phyloP scores from a whole-genome alignment of 2,888 invertebrate species.

The Drosophila lacicola region DNA sequence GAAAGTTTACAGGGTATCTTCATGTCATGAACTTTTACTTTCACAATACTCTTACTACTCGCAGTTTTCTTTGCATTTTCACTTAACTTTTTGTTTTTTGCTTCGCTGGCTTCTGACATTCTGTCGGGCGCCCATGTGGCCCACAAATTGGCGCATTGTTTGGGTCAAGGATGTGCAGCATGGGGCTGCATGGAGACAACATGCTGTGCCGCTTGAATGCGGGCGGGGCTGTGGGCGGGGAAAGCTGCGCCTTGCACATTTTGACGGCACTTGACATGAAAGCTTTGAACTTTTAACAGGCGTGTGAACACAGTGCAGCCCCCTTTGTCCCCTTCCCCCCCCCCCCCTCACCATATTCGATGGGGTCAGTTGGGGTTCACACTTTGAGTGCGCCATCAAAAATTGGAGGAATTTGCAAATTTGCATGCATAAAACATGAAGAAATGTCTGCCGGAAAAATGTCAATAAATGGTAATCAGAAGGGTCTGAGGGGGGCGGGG shows the following conservation, averaged over 20 bases:
- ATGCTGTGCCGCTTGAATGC: conserved; percentile 32
- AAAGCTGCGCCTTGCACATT: conserved; percentile 20
- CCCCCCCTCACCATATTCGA: background rate
- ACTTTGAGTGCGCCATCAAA: conserved; percentile 29
- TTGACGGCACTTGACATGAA: conserved; percentile 48
- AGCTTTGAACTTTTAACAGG: conserved; percentile 70
- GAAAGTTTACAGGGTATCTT: background rate
- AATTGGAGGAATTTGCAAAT: conserved; percentile 48
- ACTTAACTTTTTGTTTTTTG: conserved; percentile 31
- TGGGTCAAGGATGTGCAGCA: conserved; percentile 72
- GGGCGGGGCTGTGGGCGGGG: conserved; percentile 12
- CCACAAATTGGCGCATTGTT: conserved; percentile 69
- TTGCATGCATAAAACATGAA: conserved; percentile 70
- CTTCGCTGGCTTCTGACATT: conserved; percentile 28
- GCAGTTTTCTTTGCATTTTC: conserved; percentile 21
- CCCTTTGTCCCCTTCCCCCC: background rate
- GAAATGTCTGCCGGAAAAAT: conserved; percentile 58
- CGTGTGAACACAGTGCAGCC: conserved; percentile 21
- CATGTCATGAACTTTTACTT: background rate
- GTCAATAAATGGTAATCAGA: conserved; percentile 32
- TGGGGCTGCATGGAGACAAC: conserved; percentile 25
- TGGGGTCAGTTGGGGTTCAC: conserved; percentile 41
- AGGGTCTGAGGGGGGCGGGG: background rate
- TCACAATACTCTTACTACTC: background rate
- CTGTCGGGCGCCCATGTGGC: conserved; percentile 31